Evolutionary conservation across 2,797 vertebrate species (phyloP).

Genomic region (Hemitrygon akajei): DNA sequence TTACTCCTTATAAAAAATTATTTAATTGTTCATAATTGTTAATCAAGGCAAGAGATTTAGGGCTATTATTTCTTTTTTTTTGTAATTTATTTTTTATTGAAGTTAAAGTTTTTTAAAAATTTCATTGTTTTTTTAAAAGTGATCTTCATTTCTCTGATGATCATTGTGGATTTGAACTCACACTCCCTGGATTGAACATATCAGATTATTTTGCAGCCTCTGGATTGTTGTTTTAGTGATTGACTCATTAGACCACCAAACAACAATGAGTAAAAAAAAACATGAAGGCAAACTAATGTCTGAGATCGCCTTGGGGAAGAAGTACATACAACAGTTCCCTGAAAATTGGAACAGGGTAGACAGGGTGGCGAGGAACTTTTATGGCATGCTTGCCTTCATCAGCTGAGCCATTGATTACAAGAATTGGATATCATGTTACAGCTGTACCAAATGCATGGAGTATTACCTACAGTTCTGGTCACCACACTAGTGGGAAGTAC

Average conservation of each 20-base stretch:
- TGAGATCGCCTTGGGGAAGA: background rate
- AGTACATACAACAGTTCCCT: too few species aligned
- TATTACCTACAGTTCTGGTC: too few species aligned
- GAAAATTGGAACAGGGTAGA: too few species aligned
- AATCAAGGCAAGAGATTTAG: background rate
- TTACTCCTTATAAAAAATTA: background rate
- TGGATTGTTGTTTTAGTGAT: background rate
- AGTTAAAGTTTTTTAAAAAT: background rate
- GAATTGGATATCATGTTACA: too few species aligned
- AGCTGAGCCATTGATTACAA: too few species aligned
- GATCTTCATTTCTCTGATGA: background rate
- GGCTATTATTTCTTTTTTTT: too few species aligned
- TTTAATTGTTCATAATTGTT: background rate
- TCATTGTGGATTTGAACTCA: background rate
- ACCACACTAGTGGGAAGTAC: too few species aligned
- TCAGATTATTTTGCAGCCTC: background rate
- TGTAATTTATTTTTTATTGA: too few species aligned
- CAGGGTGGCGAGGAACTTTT: too few species aligned
- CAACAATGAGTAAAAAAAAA: background rate
- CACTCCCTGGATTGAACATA: background rate
- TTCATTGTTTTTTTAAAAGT: background rate
- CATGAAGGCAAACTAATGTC: background rate
- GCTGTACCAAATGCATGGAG: too few species aligned
- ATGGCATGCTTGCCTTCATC: too few species aligned
- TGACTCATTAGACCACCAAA: background rate